A percentile compares a stretch with the other conserved stretches of the same genome.
phyloP scores from a whole-genome alignment of 2,797 vertebrate genomes.

The Orestias chungarensis region DNA sequence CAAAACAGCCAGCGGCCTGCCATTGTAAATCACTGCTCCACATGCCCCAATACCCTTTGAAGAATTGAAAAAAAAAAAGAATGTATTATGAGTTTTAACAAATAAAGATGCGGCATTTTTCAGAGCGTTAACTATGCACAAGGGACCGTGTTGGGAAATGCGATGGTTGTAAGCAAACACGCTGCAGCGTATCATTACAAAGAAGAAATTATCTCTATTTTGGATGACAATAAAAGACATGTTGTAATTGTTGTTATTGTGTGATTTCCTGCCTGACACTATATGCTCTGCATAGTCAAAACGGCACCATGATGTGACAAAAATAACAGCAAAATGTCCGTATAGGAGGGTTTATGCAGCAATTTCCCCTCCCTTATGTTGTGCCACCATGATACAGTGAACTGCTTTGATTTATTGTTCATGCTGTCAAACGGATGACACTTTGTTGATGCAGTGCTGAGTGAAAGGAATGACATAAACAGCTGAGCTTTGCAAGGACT shows the following conservation, averaged over 20 bases:
- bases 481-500: slow-evolving; percentile 23
- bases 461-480: slow-evolving; percentile 32
- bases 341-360: slow-evolving; percentile 35
- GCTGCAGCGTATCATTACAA: slow-evolving; percentile 61
- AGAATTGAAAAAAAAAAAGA: slow-evolving; percentile 54
- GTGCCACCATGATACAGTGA: slow-evolving; percentile 17
- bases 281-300: slow-evolving; percentile 32
- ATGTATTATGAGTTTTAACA: slow-evolving; percentile 59
- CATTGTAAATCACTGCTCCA: slow-evolving; percentile 68
- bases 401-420: slow-evolving; percentile 44
- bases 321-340: slow-evolving; percentile 42
- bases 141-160: slow-evolving; percentile 58
- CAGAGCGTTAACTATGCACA: slow-evolving; percentile 52
- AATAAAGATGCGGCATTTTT: slow-evolving; percentile 71
- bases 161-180: slow-evolving; percentile 51
- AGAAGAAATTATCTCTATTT: slow-evolving; percentile 65
- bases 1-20: slow-evolving; percentile 58
- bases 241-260: slow-evolving; percentile 68
- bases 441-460: slow-evolving; percentile 15
- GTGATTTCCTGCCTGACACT: slow-evolving; percentile 41
- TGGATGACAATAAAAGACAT: slow-evolving; percentile 64
- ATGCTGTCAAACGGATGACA: slow-evolving; percentile 33
- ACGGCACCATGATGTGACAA: slow-evolving; percentile 34
- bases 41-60: slow-evolving; percentile 63
- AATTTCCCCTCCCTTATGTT: slow-evolving; percentile 16